Evolutionary conservation across 2,797 vertebrate genomes (phyloP).

Genomic region (Hippocampus kuda): DNA sequence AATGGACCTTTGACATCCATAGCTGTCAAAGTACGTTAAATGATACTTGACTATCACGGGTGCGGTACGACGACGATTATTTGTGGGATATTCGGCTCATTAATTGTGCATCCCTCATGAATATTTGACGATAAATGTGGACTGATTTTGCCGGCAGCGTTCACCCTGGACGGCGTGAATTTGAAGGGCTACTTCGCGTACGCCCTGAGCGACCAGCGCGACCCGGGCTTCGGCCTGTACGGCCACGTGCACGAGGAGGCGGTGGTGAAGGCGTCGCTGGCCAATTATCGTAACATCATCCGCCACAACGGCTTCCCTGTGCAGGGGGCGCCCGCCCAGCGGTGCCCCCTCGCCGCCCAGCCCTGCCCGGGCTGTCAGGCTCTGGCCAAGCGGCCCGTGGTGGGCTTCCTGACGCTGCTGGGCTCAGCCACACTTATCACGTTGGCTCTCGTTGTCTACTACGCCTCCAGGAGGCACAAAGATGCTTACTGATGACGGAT

Average conservation of each 20-base stretch:
- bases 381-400: slow-evolving; percentile 67
- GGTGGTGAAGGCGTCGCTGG: slow-evolving; percentile 78
- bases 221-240: slow-evolving; percentile 84
- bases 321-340: slow-evolving; percentile 38
- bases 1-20: no score
- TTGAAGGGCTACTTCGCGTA: slow-evolving; percentile 91
- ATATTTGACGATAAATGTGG: not conserved
- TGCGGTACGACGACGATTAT: not conserved
- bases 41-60: not conserved
- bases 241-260: slow-evolving; percentile 73
- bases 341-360: slow-evolving; percentile 61
- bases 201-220: slow-evolving; percentile 80
- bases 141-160: slow-evolving; percentile 60
- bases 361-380: slow-evolving; percentile 65
- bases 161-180: slow-evolving; percentile 80
- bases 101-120: not conserved
- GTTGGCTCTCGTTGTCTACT: slow-evolving; percentile 78
- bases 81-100: not conserved
- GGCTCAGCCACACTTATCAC: slow-evolving; percentile 74
- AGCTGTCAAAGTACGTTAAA: not conserved
- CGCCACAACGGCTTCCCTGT: slow-evolving; percentile 77
- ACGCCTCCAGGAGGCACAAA: slow-evolving; percentile 71
- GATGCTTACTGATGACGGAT: slow-evolving; percentile 26
- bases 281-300: slow-evolving; percentile 82
- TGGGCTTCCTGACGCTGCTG: slow-evolving; percentile 79